phyloP scores from a whole-genome alignment of 2,113 vertebrate species.

The Glaucidium brasilianum region DNA sequence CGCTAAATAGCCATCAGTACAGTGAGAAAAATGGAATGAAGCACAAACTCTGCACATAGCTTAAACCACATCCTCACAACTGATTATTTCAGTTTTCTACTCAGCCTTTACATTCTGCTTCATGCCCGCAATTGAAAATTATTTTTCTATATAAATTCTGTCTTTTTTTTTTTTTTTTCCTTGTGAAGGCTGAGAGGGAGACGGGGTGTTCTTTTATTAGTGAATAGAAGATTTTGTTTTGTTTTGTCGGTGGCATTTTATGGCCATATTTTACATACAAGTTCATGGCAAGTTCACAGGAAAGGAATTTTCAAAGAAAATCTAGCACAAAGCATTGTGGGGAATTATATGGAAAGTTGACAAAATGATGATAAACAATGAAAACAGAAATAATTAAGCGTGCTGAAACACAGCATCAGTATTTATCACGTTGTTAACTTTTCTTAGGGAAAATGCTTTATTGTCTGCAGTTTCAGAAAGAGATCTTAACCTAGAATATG shows the following conservation, averaged over 20 bases:
- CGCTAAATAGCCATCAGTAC: slow-evolving; percentile 29
- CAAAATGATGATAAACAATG: slow-evolving; percentile 74
- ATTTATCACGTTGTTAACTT: slow-evolving; percentile 57
- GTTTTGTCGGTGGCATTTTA: slow-evolving; percentile 45
- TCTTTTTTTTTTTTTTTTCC: background rate
- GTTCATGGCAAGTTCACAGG: slow-evolving; percentile 78
- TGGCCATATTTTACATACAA: slow-evolving; percentile 46
- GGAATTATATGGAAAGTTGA: slow-evolving; percentile 71
- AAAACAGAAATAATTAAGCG: slow-evolving; percentile 69
- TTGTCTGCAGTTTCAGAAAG: slow-evolving; percentile 53
- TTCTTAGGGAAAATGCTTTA: slow-evolving; percentile 50
- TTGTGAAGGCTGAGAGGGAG: background rate
- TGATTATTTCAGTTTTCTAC: background rate
- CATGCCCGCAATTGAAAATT: background rate
- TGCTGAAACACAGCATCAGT: slow-evolving; percentile 57
- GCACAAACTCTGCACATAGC: background rate
- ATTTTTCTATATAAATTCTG: background rate
- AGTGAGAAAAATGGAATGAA: background rate
- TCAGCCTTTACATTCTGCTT: background rate
- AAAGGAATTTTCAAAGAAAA: slow-evolving; percentile 80
- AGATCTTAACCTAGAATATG: slow-evolving; percentile 48
- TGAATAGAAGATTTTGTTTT: slow-evolving; percentile 8
- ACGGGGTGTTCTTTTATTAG: slow-evolving; percentile 7
- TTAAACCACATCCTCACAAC: background rate
- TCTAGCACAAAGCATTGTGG: slow-evolving; percentile 65